phyloP scores from a whole-genome alignment of 2,797 vertebrate genomes.

The Eulemur rubriventer region DNA sequence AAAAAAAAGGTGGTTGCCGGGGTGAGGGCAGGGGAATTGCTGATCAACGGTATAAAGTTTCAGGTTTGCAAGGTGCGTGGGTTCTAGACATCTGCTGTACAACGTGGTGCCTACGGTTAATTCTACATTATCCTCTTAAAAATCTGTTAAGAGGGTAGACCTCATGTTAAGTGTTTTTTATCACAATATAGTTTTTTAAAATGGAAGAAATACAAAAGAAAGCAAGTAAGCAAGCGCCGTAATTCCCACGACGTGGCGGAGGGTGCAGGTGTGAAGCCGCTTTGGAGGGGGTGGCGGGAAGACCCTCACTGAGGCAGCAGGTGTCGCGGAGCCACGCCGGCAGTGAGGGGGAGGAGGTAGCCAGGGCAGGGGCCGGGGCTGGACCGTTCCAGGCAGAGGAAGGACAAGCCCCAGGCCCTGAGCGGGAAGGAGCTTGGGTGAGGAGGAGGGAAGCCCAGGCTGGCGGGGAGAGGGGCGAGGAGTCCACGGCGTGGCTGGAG shows the following conservation, averaged over 20 bases:
- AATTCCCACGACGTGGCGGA: rapidly evolving
- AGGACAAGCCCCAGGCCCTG: no score
- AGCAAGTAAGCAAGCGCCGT: background rate
- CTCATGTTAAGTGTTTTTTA: background rate
- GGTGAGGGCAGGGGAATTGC: background rate
- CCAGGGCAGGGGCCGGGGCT: background rate
- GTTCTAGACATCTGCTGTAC: background rate
- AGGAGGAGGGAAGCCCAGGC: background rate
- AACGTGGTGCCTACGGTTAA: background rate
- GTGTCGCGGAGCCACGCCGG: background rate
- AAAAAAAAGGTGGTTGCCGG: background rate
- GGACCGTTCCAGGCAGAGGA: no score
- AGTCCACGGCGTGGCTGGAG: background rate
- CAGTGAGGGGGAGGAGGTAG: background rate
- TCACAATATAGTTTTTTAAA: background rate
- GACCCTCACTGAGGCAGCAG: background rate
- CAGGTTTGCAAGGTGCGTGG: background rate
- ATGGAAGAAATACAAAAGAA: background rate
- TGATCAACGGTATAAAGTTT: background rate
- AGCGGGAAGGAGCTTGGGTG: rapidly evolving
- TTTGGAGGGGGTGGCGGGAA: background rate
- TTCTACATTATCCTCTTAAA: background rate
- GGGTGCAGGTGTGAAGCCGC: no score
- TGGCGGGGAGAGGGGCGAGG: background rate
- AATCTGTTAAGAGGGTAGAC: background rate